Base-by-base conservation (phyloP, 2,888 invertebrate species). In the Tillus elongatus region DNA sequence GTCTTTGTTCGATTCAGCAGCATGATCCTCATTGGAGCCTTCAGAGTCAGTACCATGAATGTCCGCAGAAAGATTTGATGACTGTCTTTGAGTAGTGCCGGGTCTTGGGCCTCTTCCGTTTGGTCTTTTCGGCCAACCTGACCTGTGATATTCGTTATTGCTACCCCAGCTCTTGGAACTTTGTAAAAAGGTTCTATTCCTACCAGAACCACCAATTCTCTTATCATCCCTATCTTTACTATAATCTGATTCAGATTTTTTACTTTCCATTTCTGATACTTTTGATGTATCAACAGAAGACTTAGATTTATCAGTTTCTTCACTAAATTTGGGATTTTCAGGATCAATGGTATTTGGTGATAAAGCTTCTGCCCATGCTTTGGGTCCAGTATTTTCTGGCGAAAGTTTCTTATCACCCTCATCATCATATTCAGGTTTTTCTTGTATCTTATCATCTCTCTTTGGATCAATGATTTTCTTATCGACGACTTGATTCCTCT, bases 21-120 rank as follows among this genome's bases (percentile, higher is more conserved):
- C 49, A 13, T 36, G 40, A 31, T 40, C 35, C 11, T 38, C 34
- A 11, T 30, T 33, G 8, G 15, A 82, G 24, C 77, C 77, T 51
- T 85, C 85, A 0, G 83, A 83, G 56, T 85, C 86, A 9, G 82
- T 81, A 33, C 71, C 72, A 28, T 68, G 69, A 51, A 69, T 71
- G 14, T 71, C 71, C 10, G 68, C 67, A 32, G 68, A 67, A 43
- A 63, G 63, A 0, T 52, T 56, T 2, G 65, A 60, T 3, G 59
- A 56, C n/a, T 61, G 53, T 35, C 64, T 55, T 9, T 47, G 46
- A 11, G 45, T 43, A 10, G 39, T 37, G 2, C 58, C 57, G 49
- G 67, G 39, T 45, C 67, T 42, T 45, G 66, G 48, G 46, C 56
- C 51, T 8, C 73, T 53, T 37, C 51, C 52, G 3, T 44, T 45